Evolutionary conservation across 2,888 invertebrate species (phyloP).

Genomic region (Coecobrya sp.): DNA sequence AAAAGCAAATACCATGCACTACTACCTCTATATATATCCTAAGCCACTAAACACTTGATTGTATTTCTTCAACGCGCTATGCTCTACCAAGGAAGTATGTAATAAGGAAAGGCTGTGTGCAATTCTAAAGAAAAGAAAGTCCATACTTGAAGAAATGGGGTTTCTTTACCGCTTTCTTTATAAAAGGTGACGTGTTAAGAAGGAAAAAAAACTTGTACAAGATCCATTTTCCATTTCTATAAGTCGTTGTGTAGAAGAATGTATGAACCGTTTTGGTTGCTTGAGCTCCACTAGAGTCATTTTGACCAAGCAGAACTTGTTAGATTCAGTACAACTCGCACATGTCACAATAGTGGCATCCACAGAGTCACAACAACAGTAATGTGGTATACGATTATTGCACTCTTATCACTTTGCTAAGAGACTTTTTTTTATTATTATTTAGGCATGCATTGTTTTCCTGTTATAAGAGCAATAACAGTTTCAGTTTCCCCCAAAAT

Average conservation of each 20-base stretch:
- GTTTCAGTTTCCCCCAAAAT: constrained; percentile 5
- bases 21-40: background rate
- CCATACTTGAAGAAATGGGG: background rate
- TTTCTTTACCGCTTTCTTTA: constrained; percentile 57
- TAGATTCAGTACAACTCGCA: background rate
- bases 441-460: constrained; percentile 3
- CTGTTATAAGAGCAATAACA: background rate
- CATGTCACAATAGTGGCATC: background rate
- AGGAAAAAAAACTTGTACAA: constrained; percentile 24
- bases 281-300: background rate
- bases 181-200: constrained; percentile 31
- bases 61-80: background rate
- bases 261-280: background rate
- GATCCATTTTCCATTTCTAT: background rate
- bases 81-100: background rate
- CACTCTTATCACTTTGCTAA: constrained; percentile 31
- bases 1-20: constrained; percentile 8
- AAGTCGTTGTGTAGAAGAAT: background rate
- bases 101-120: background rate
- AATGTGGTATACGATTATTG: constrained; percentile 39
- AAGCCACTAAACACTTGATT: constrained; percentile 15
- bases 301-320: constrained; percentile 1
- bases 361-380: constrained; percentile 17
- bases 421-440: constrained; percentile 33
- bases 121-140: constrained; percentile 5